A percentile compares a stretch with the other conserved stretches of the same genome.
These are phyloP conservation scores for Tinea trinotella DNA, from an alignment of 2,888 invertebrate genomes.

Conservation along the genomic window DNA sequence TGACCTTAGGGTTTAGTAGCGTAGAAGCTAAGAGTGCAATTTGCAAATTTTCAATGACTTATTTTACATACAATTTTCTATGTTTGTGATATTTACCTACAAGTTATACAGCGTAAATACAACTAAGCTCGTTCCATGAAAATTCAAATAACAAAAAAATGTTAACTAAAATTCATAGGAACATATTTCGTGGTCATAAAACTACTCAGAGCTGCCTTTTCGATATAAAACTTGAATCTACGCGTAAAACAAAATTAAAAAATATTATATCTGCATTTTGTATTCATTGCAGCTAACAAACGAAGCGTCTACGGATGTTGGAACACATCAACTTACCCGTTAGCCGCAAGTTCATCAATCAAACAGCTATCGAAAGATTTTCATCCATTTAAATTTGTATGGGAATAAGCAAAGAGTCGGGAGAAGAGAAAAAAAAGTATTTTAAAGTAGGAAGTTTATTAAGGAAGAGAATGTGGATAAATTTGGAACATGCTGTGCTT, in stretches of 20 bases:
- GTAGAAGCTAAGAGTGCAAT: background rate
- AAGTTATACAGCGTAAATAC: background rate
- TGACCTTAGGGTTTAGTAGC: too few species aligned
- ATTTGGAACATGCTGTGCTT: constrained; percentile 58
- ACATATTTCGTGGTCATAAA: too few species aligned
- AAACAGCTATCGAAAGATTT: constrained; percentile 84
- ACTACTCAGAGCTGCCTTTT: background rate
- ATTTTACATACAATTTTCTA: too few species aligned
- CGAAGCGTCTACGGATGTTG: constrained; percentile 50
- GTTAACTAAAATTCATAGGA: too few species aligned
- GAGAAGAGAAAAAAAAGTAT: constrained; percentile 61
- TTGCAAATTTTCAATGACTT: background rate
- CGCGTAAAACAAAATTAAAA: constrained; percentile 7
- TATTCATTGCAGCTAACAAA: constrained; percentile 24
- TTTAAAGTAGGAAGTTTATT: constrained; percentile 40
- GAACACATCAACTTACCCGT: constrained; percentile 76
- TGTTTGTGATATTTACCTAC: too few species aligned
- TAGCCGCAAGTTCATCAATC: constrained; percentile 86
- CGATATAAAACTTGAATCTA: constrained; percentile 4
- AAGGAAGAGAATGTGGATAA: constrained; percentile 20
- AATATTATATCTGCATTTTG: background rate
- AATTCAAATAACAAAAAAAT: background rate
- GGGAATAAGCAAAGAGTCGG: constrained; percentile 62
- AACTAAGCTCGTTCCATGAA: background rate
- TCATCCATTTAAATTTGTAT: constrained; percentile 53